Conservation (phyloP, 1,140 invertebrate species). For the Octopus sinensis region DNA sequence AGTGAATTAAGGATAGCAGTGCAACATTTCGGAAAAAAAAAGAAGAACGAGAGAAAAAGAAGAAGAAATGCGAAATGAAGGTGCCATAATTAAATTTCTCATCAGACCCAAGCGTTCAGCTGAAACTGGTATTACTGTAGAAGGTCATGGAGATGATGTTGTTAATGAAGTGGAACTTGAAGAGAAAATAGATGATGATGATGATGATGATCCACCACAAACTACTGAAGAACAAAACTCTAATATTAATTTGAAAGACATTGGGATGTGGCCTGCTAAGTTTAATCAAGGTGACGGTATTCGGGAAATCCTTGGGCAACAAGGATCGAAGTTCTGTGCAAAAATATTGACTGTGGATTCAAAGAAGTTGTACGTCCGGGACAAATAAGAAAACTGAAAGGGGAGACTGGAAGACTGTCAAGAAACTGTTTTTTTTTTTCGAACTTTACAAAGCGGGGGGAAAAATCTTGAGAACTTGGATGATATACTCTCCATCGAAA, state of each 20-base stretch:
- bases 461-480: slow-evolving; percentile 1
- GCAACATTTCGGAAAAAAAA: neutral
- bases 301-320: neutral
- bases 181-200: too few species aligned
- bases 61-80: neutral
- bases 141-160: neutral
- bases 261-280: neutral
- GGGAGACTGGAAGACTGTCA: neutral
- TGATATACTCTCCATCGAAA: neutral
- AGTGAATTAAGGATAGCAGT: neutral
- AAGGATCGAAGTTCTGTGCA: neutral
- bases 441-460: neutral
- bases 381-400: neutral
- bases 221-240: neutral
- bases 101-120: neutral
- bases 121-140: neutral
- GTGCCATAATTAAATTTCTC: neutral
- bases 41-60: neutral
- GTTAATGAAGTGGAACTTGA: neutral
- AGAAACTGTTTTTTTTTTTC: neutral
- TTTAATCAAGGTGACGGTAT: neutral
- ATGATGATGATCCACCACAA: neutral
- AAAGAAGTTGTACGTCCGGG: neutral
- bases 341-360: neutral
- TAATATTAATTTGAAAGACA: slow-evolving; percentile 1